Evolutionary conservation across 1,140 invertebrate genomes (phyloP).

Genomic region (Megathymus violae): DNA sequence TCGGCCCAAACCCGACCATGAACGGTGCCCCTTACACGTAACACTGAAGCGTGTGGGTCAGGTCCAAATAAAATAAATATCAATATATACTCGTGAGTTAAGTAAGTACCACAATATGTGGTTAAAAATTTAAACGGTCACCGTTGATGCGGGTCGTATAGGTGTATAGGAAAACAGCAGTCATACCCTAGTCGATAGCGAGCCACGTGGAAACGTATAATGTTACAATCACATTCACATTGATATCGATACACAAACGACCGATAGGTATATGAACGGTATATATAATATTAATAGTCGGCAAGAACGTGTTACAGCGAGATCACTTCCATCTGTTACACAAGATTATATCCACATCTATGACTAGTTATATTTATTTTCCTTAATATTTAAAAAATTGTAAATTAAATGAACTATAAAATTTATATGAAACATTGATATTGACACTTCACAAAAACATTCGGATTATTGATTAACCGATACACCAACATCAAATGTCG

Average conservation of each 20-base stretch:
- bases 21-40: no score
- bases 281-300: no score
- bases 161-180: no score
- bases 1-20: no score
- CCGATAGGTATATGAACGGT: neutral
- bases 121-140: no score
- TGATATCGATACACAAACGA: neutral
- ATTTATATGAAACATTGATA: neutral
- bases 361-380: neutral
- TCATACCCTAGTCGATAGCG: conserved; percentile 15
- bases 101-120: no score
- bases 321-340: neutral
- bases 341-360: neutral
- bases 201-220: conserved; percentile 9
- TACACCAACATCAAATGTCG: neutral
- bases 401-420: no score
- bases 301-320: no score
- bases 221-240: neutral
- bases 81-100: no score
- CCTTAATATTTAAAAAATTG: neutral
- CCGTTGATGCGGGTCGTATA: no score
- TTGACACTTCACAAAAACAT: neutral
- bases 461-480: neutral
- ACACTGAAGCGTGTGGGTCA: no score
- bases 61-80: no score